A percentile compares a stretch with the other conserved stretches of the same genome.
Conservation (phyloP, 2,797 vertebrate species). For the Triplophysa yarkandensis region DNA sequence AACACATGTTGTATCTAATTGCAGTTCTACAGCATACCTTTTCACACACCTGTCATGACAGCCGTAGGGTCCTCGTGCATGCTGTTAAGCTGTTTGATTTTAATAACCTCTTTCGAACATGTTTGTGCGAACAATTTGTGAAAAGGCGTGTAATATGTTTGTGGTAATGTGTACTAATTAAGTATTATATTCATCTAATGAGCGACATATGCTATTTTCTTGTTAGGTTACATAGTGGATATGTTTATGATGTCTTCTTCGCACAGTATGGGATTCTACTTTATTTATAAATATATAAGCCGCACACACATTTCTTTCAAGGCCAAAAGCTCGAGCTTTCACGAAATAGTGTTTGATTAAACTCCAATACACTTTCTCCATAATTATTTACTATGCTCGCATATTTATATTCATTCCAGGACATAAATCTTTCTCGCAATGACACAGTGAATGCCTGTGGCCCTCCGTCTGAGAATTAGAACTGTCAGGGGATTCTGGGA, state of each 20-base stretch:
- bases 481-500: slow-evolving; percentile 37
- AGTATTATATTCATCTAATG: not conserved
- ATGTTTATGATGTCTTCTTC: not conserved
- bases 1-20: not conserved
- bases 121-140: not conserved
- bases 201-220: not conserved
- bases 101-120: not conserved
- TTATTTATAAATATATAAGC: not conserved
- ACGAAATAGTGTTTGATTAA: not conserved
- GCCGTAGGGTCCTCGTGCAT: slow-evolving; percentile 11
- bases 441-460: not conserved
- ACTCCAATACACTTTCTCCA: slow-evolving; percentile 1
- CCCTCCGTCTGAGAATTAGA: slow-evolving; percentile 6
- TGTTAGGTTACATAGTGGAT: not conserved
- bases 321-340: not conserved
- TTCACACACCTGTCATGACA: not conserved
- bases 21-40: slow-evolving; percentile 15
- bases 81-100: slow-evolving; percentile 4
- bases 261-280: not conserved
- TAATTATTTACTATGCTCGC: slow-evolving; percentile 7
- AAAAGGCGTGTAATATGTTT: not conserved
- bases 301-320: not conserved
- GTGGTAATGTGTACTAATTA: not conserved
- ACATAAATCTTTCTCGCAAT: not conserved
- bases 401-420: slow-evolving; percentile 28